phyloP scores from a whole-genome alignment of 2,888 invertebrate species.

The Eristalinus aeneus region DNA sequence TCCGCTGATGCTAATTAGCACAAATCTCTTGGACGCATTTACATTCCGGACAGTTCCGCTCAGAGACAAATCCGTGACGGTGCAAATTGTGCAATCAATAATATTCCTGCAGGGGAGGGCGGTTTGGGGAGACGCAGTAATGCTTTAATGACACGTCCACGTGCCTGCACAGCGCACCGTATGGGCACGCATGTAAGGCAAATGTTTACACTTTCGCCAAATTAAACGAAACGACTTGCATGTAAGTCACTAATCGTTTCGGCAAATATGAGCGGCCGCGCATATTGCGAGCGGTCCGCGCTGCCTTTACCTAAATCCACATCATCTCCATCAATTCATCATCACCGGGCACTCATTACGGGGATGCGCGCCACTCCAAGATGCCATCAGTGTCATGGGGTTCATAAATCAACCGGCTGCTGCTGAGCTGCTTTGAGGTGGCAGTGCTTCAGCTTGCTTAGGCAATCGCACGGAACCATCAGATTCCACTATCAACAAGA shows the following conservation, averaged over 20 bases:
- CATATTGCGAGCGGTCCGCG: neutral
- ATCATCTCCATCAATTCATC: constrained; percentile 36
- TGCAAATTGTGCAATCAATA: constrained; percentile 13
- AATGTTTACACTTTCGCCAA: constrained; percentile 44
- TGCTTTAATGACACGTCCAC: constrained; percentile 6
- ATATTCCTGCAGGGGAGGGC: neutral
- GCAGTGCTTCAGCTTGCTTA: constrained; percentile 7
- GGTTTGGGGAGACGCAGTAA: no score
- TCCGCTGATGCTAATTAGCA: constrained; percentile 12
- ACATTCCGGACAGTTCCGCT: neutral
- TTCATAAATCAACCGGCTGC: neutral
- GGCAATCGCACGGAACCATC: constrained; percentile 36
- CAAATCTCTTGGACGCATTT: neutral
- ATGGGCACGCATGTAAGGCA: constrained; percentile 14
- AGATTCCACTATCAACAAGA: constrained; percentile 7
- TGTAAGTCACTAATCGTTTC: constrained; percentile 14
- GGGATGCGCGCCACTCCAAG: neutral
- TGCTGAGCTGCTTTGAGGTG: neutral
- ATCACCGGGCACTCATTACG: constrained; percentile 1
- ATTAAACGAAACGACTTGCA: constrained; percentile 33
- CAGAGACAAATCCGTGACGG: neutral
- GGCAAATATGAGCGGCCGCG: constrained; percentile 13
- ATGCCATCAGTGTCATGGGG: constrained; percentile 11
- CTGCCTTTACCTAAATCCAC: constrained; percentile 27
- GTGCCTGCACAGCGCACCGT: neutral